Evolutionary conservation across 2,888 invertebrate genomes (phyloP).

Genomic region (Lasioglossum pauxillum): DNA sequence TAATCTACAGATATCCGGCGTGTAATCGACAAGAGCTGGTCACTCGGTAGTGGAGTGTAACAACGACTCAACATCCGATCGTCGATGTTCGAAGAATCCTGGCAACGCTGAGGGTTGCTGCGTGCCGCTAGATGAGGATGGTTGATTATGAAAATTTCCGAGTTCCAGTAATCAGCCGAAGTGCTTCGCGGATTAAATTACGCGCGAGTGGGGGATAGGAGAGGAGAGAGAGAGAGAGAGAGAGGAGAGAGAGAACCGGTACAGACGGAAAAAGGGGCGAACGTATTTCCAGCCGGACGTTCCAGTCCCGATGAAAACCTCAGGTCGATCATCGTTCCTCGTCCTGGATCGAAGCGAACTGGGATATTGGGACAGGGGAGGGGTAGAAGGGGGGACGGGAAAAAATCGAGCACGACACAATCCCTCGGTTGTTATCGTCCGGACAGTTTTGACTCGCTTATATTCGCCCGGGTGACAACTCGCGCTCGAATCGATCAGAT

Average conservation of each 20-base stretch:
- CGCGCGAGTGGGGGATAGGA: conserved; percentile 33
- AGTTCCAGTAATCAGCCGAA: conserved; percentile 52
- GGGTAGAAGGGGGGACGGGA: background rate
- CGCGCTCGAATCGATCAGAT: conserved; percentile 57
- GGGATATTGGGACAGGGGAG: background rate
- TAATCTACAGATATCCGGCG: conserved; percentile 2
- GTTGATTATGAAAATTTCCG: conserved; percentile 60
- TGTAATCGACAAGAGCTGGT: background rate
- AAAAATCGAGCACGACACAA: background rate
- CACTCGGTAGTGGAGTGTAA: background rate
- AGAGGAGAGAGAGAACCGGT: conserved; percentile 44
- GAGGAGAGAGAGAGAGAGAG: background rate
- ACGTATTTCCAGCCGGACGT: conserved; percentile 31
- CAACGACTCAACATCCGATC: background rate
- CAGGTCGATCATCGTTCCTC: conserved; percentile 22
- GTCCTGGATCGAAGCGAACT: background rate
- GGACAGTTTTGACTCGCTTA: conserved; percentile 42
- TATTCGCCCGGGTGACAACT: conserved; percentile 45
- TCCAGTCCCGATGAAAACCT: conserved; percentile 29
- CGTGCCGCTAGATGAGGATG: conserved; percentile 30
- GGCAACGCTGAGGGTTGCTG: conserved; percentile 29
- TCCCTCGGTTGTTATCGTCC: conserved; percentile 29
- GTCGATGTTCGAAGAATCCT: background rate
- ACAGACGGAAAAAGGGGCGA: conserved; percentile 33
- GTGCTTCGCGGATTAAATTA: conserved; percentile 55